These are phyloP conservation scores for Glaucopsyche alexis DNA, from an alignment of 2,888 invertebrate genomes.

Conservation along the genomic window DNA sequence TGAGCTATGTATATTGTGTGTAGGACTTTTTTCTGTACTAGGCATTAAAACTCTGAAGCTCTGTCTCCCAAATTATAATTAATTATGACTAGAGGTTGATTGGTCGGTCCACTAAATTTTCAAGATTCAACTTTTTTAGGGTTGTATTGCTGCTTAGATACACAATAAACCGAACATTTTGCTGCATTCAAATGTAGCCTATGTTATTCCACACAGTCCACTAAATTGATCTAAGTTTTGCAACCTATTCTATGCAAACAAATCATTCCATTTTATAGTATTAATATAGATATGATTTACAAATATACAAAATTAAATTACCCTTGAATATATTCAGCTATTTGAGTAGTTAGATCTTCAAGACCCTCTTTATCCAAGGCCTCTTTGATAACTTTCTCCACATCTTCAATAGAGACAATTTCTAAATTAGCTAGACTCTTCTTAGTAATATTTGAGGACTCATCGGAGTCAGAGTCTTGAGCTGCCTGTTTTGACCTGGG, in stretches of 20 bases:
- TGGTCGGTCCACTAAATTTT: too few relatives aligned
- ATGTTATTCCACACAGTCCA: too few relatives aligned
- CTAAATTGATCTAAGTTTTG: too few relatives aligned
- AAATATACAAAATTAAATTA: conserved; percentile 47
- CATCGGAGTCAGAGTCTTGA: conserved; percentile 85
- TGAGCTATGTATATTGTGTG: too few relatives aligned
- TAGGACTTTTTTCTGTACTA: too few relatives aligned
- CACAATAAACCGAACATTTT: too few relatives aligned
- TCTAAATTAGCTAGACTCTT: conserved; percentile 75
- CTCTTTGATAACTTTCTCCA: conserved; percentile 82
- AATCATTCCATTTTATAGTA: not conserved
- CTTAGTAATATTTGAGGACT: conserved; percentile 64
- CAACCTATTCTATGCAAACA: too few relatives aligned
- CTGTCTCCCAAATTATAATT: not conserved
- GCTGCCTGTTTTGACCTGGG: conserved; percentile 75
- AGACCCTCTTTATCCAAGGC: conserved; percentile 85
- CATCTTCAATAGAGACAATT: conserved; percentile 83
- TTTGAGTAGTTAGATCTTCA: conserved; percentile 83
- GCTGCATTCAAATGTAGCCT: too few relatives aligned
- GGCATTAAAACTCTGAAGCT: too few relatives aligned
- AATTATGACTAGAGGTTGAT: not conserved
- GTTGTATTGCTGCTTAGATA: too few relatives aligned
- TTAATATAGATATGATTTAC: too few relatives aligned
- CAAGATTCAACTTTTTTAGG: too few relatives aligned
- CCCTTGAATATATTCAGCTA: conserved; percentile 86